Conservation (phyloP, 1,140 invertebrate genomes). For the Globodera ellingtonae region DNA sequence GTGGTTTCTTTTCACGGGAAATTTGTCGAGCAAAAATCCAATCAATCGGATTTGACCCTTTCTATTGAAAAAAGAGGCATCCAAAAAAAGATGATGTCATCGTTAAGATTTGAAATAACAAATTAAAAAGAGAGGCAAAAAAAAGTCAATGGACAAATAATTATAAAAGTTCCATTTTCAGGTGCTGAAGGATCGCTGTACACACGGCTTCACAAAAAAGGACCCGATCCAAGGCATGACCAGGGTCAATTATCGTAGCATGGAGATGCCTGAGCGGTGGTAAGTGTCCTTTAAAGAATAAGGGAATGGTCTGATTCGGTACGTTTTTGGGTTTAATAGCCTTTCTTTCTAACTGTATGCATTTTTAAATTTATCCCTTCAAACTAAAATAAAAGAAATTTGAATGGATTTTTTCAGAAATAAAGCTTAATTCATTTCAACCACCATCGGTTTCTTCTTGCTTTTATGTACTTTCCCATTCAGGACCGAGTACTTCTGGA, state of each 20-base stretch:
- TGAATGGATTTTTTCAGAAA: no score
- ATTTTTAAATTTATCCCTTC: no score
- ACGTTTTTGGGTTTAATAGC: no score
- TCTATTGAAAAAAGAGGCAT: not conserved
- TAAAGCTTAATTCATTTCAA: no score
- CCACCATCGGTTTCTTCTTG: no score
- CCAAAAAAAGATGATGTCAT: not conserved
- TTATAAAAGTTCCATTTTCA: constrained; percentile 38
- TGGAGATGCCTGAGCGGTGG: constrained; percentile 57
- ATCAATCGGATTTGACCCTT: constrained; percentile 13
- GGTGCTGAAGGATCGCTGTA: constrained; percentile 57
- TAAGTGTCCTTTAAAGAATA: constrained; percentile 4
- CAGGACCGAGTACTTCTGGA: constrained; percentile 53
- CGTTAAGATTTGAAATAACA: constrained; percentile 9
- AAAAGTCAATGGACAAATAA: no score
- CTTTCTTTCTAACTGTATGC: no score
- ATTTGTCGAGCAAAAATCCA: constrained; percentile 12
- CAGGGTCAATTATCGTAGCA: constrained; percentile 20
- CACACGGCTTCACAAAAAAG: constrained; percentile 55
- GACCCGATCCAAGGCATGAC: constrained; percentile 43
- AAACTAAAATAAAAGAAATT: no score
- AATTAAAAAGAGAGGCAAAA: not conserved
- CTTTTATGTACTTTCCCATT: not conserved
- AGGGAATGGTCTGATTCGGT: no score
- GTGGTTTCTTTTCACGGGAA: constrained; percentile 17